These are phyloP conservation scores for Solea senegalensis DNA, from an alignment of 2,113 vertebrate species.

Conservation along the genomic window DNA sequence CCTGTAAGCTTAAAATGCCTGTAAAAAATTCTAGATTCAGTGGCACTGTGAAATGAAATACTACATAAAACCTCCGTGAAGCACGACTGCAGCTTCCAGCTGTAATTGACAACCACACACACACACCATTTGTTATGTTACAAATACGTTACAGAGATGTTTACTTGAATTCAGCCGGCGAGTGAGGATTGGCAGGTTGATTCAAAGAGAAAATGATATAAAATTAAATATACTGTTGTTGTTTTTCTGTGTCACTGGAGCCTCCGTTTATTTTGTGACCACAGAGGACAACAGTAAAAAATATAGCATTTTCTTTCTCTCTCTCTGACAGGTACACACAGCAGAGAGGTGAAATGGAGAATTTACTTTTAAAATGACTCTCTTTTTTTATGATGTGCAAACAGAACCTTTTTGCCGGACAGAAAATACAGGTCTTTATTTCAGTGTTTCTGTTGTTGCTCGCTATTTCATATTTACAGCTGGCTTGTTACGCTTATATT, in stretches of 20 bases:
- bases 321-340: slow-evolving; percentile 14
- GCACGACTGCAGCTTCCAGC: no score
- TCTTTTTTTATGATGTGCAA: slow-evolving; percentile 40
- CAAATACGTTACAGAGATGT: background rate
- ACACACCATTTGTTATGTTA: background rate
- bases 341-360: slow-evolving; percentile 9
- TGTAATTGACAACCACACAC: no score
- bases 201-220: no score
- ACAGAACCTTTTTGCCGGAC: slow-evolving; percentile 32
- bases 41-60: no score
- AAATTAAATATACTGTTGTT: slow-evolving; percentile 7
- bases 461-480: slow-evolving; percentile 34
- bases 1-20: no score
- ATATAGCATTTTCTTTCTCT: slow-evolving; percentile 21
- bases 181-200: background rate
- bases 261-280: slow-evolving; percentile 42
- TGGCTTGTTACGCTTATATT: slow-evolving; percentile 34
- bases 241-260: background rate
- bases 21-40: no score
- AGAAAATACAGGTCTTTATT: slow-evolving; percentile 50
- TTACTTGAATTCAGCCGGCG: background rate
- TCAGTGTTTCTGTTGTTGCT: slow-evolving; percentile 18
- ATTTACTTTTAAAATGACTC: slow-evolving; percentile 26
- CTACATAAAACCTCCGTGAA: no score
- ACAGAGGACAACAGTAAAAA: slow-evolving; percentile 12